Base-by-base conservation (phyloP, 1,140 invertebrate genomes). In the Plutomurus gul region DNA sequence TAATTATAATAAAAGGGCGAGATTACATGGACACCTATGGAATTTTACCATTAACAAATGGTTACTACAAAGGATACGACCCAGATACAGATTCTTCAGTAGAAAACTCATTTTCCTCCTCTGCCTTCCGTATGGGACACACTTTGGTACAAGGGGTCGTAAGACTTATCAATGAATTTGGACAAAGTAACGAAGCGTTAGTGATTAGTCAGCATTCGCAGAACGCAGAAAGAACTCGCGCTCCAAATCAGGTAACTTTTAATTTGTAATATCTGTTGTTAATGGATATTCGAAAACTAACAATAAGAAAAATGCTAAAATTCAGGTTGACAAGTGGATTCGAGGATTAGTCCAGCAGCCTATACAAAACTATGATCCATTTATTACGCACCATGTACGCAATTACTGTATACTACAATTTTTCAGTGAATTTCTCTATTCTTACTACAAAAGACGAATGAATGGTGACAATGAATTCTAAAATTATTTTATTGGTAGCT, bases 51-150 rank as follows among this genome's bases (percentile, higher is more conserved):
- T 46, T 79, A 33, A 75, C 78, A 3, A 39, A 72, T 37, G 78
- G 49, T 39, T 47, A 71, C 18, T 79, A 47, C 39, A 79, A 75
- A 47, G 78, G 82, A 20, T 92, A 92, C 84, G 85, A 91, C 81
- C 84, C 86, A 2, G 83, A 85, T 60, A 86, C 88, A n/a, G 87
- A 91, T 84, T 85, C 90, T 7, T 89, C 87, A 4, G 85, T 88
- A 1, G 88, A 86, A 30, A 91, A 91, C 84, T 89, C 87, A 51
- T 92, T 92, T 86, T 90, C 89, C 18, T 87, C 90, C 7, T 90
- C 90, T 40, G 91, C 87, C 16, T 88, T 87, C 81, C 82, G 88
- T 37, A 75, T 79, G 36, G 75, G 78, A 7, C 78, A 79, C 36
- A 75, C 78, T 37, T 51, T 79, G 25, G 78, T 79, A 6, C 78